Evolutionary conservation across 2,113 vertebrate genomes (phyloP).

Genomic region (Suncus etruscus): DNA sequence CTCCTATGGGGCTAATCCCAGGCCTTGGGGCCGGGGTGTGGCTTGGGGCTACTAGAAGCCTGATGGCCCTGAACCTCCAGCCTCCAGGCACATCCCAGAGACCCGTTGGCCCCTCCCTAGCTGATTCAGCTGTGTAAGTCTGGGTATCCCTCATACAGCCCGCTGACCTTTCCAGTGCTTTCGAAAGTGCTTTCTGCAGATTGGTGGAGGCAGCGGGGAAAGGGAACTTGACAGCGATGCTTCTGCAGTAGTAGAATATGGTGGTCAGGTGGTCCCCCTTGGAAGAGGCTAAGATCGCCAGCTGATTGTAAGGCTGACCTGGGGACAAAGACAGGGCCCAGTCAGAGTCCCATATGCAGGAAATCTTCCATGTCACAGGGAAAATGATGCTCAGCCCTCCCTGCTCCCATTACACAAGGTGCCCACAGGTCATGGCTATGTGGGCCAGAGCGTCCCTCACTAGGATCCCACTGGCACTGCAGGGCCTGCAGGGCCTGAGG

Average conservation of each 20-base stretch:
- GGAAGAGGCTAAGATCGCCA: constrained; percentile 99
- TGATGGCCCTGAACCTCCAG: too few relatives aligned
- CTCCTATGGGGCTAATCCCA: too few relatives aligned
- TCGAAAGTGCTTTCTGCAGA: constrained; percentile 99
- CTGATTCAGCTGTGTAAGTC: background rate
- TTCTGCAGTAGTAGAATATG: constrained; percentile 99
- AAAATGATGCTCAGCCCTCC: too few relatives aligned
- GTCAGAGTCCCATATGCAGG: background rate
- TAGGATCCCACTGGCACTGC: too few relatives aligned
- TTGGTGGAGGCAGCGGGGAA: constrained; percentile 99
- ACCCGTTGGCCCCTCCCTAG: background rate
- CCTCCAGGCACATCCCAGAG: too few relatives aligned
- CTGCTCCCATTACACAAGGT: too few relatives aligned
- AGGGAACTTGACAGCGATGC: constrained; percentile 99
- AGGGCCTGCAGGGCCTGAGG: too few relatives aligned
- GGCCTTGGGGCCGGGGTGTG: too few relatives aligned
- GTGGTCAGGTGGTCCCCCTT: constrained; percentile 99
- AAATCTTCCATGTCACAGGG: too few relatives aligned
- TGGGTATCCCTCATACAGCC: background rate
- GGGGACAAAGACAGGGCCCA: constrained; percentile 61
- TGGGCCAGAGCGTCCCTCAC: too few relatives aligned
- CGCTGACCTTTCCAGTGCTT: constrained; percentile 97
- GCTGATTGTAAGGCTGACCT: constrained; percentile 99
- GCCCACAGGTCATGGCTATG: too few relatives aligned
- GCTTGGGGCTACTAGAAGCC: too few relatives aligned